Base-by-base conservation (phyloP, 1,140 invertebrate genomes). In the Zaprionus tsacasi region DNA sequence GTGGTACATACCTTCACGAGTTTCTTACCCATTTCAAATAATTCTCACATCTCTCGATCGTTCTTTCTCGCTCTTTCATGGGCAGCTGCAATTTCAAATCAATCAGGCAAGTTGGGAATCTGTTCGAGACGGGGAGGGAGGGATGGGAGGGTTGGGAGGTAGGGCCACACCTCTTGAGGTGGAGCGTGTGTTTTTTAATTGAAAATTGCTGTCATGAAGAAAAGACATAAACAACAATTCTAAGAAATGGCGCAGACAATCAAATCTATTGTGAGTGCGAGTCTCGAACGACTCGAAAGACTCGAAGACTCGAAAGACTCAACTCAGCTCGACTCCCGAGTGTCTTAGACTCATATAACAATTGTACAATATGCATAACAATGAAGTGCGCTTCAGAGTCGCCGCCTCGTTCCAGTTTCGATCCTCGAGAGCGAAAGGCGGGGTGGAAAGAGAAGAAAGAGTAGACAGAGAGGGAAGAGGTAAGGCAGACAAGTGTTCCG, bases 281-380 rank as follows among this genome's bases (percentile, higher is more conserved):
- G 17, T 1, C 43, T 45, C 15, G 45, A 11, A 21, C 15, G 45
- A 45, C 40, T 43, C 6, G 40, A n/a, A 38, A 11, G 36, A 43
- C 40, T 43, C 40, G 43, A 40, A 11, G n/a, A 21, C 40, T 43
- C 8, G 45, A 48, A 66, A 25, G 50, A 54, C 12, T 25, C 50
- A 27, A 55, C 6, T 55, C 21, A 13, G 6, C n/a, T 6, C 40
- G 40, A 15, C 40, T 45, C 40, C 40, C 40, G 40, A 45, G 63
- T 59, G 69, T 68, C 63, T 56, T 56, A 73, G 68, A 74, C 55
- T 87, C 83, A 79, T 72, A 88, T 88, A 88, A 86, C 79, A 74
- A 86, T 88, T 82, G 83, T 82, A 79, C 83, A 88, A 88, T 87
- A 88, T 87, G 82, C 82, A 87, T 87, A 82, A 87, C 83, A 87